A percentile compares a stretch with the other conserved stretches of the same genome.
Evolutionary conservation across 2,113 vertebrate genomes (phyloP).

Genomic region (Etheostoma cragini): DNA sequence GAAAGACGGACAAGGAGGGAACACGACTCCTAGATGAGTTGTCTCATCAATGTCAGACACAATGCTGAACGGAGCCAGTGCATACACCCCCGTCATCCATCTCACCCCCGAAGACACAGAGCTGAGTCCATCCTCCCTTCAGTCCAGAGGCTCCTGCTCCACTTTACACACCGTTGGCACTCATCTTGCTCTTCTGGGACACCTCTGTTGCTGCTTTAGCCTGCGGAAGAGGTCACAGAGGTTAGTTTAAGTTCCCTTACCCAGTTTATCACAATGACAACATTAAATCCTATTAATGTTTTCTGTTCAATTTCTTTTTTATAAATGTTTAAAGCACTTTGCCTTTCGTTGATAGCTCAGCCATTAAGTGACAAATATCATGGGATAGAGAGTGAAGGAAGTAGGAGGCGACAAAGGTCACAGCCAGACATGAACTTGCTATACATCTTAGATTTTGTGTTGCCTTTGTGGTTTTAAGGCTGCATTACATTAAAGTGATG

Average conservation of each 20-base stretch:
- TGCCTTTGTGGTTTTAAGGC: no score
- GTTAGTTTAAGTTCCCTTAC: not conserved
- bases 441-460: no score
- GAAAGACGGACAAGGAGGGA: not conserved
- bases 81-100: not conserved
- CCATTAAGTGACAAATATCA: not conserved
- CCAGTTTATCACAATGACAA: not conserved
- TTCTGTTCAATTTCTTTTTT: no score
- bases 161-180: constrained; percentile 81
- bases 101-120: not conserved
- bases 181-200: constrained; percentile 84
- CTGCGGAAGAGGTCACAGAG: constrained; percentile 58
- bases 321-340: not conserved
- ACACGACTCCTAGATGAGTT: constrained; percentile 4
- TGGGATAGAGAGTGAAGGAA: not conserved
- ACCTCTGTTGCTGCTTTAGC: constrained; percentile 81
- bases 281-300: not conserved
- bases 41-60: not conserved
- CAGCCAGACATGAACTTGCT: not conserved
- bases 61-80: not conserved
- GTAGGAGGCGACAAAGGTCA: not conserved
- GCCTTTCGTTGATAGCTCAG: not conserved
- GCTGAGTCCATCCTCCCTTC: constrained; percentile 5
- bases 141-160: constrained; percentile 23
- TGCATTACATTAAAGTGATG: no score